A percentile compares a stretch with the other conserved stretches of the same genome.
These are phyloP conservation scores for Macropus fuliginosus DNA, from an alignment of 2,797 vertebrate species.

Conservation along the genomic window DNA sequence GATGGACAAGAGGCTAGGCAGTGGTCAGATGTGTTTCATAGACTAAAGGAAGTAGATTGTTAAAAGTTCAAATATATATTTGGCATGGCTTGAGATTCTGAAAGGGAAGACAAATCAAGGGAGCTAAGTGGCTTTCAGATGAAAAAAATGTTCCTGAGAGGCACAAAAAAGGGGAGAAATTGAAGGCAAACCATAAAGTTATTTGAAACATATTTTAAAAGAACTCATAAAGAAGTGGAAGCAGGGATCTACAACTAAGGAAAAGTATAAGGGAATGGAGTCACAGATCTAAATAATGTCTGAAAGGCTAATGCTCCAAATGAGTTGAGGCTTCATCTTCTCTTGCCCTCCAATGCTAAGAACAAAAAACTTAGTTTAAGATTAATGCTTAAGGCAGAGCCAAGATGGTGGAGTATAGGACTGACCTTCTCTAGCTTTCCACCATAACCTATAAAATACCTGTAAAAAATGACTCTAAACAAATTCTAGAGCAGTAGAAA, in stretches of 20 bases:
- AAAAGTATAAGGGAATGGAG: not conserved
- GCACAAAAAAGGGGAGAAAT: not conserved
- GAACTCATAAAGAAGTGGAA: not conserved
- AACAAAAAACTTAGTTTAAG: not conserved
- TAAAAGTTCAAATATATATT: not conserved
- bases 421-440: too few species aligned
- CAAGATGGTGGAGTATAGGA: too few species aligned
- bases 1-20: not conserved
- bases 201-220: not conserved
- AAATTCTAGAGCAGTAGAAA: too few species aligned
- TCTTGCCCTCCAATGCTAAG: not conserved
- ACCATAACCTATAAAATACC: too few species aligned
- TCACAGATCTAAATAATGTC: not conserved
- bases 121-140: not conserved
- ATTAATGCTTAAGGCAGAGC: too few species aligned
- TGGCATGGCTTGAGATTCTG: not conserved
- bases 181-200: not conserved
- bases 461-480: too few species aligned
- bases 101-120: not conserved
- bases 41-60: not conserved
- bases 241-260: not conserved
- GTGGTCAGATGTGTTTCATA: not conserved
- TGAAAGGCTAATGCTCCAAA: not conserved
- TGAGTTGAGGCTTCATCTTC: not conserved
- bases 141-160: not conserved